Base-by-base conservation (phyloP, 2,113 vertebrate species). In the Pangasianodon hypophthalmus region DNA sequence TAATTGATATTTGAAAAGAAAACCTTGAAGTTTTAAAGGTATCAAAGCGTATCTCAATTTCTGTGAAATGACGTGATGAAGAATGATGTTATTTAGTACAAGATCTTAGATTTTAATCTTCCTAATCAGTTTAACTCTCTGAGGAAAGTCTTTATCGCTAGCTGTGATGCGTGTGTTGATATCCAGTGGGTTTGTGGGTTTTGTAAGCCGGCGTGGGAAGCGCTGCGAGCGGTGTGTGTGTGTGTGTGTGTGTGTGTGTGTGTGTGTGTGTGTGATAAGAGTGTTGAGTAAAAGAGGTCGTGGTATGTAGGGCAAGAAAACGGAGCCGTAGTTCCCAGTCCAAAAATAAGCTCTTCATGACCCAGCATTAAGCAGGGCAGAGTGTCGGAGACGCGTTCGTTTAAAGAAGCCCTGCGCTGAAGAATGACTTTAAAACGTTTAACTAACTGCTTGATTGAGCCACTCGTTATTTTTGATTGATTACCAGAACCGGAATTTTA, bases 301-400 rank as follows among this genome's bases (percentile, higher is more conserved):
- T 80, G 85, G 84, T 90, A 87, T 89, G 64, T 89, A 37, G 87
- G 87, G 21, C 84, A 89, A 19, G 62, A 62, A 90, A 88, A 79
- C 4, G 24, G 86, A 83, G 69, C 71, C 56, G 26, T 7, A 3
- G 18, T 37, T 85, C 48, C 52, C 24, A n/a, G 21, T 89, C 86
- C 84, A 85, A 37, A 91, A 91, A 88, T 91, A 91, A 82, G 24
- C 60, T 60, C 32, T 13, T n/a, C 46, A 19, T 89, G 77, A 44
- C 21, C 24, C 85, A 73, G 2, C 46, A 3, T 50, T 71, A 82
- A 82, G 29, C 19, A 19, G 60, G 58, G 1, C 8, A 29, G 44
- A 26, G 62, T 44, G 21, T 32, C 32, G 7, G 13, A 37, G 16
- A 64, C 56, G 13, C 2, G 8, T 75, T 10, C 0, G 8, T 75